Conservation (phyloP, 1,140 invertebrate genomes). For the Apis mellifera region Amel_HAv3.1 CM009944.2:4013501-4014000, state of each 20-base stretch:
- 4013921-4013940: constrained; percentile 22
- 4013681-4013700: constrained; percentile 33
- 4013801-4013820: constrained; percentile 44
- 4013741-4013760: constrained; percentile 55
- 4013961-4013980: too few relatives aligned
- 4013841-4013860: too few relatives aligned
- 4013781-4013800: constrained; percentile 50
- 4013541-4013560: constrained; percentile 34
- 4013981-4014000: too few relatives aligned
- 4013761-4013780: constrained; percentile 45
- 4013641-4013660: constrained; percentile 11
- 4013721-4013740: neutral
- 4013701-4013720: neutral
- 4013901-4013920: constrained; percentile 36
- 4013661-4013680: constrained; percentile 31
- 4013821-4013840: neutral
- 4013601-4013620: constrained; percentile 7
- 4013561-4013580: constrained; percentile 31
- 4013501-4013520: constrained; percentile 35
- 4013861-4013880: neutral
- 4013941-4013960: neutral
- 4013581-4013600: constrained; percentile 9
- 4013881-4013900: constrained; percentile 40
- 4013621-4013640: constrained; percentile 41
- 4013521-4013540: constrained; percentile 26